phyloP scores from a whole-genome alignment of 2,113 vertebrate genomes.

The Spermophilus dauricus region DNA sequence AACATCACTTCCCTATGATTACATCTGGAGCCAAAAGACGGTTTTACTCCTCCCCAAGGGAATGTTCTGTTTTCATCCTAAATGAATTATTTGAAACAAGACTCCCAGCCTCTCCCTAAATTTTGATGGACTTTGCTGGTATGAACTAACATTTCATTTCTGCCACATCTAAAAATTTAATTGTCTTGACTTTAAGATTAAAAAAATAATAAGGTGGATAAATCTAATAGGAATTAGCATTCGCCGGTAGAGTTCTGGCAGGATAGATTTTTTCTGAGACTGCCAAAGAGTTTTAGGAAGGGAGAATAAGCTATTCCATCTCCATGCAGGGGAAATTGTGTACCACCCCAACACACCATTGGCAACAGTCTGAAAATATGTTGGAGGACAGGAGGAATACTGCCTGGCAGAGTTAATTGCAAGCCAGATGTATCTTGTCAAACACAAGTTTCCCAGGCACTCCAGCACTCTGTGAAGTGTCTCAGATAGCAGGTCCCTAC shows the following conservation, averaged over 20 bases:
- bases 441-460: neutral
- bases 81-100: neutral
- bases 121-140: neutral
- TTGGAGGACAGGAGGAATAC: slow-evolving; percentile 11
- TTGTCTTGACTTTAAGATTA: neutral
- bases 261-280: neutral
- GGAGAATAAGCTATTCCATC: neutral
- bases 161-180: neutral
- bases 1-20: neutral
- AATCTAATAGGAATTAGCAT: neutral
- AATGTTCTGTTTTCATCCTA: neutral
- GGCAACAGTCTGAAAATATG: neutral
- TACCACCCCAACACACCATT: neutral
- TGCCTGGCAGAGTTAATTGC: neutral
- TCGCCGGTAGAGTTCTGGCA: neutral
- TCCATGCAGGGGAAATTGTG: neutral
- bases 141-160: neutral
- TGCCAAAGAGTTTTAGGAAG: neutral
- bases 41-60: neutral
- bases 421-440: slow-evolving; percentile 9
- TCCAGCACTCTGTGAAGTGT: neutral
- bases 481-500: neutral
- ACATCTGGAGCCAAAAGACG: neutral
- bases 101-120: neutral
- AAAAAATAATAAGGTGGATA: neutral